A percentile compares a stretch with the other conserved stretches of the same genome.
Evolutionary conservation across 2,797 vertebrate genomes (phyloP).

Genomic region (Octomys mimax): DNA sequence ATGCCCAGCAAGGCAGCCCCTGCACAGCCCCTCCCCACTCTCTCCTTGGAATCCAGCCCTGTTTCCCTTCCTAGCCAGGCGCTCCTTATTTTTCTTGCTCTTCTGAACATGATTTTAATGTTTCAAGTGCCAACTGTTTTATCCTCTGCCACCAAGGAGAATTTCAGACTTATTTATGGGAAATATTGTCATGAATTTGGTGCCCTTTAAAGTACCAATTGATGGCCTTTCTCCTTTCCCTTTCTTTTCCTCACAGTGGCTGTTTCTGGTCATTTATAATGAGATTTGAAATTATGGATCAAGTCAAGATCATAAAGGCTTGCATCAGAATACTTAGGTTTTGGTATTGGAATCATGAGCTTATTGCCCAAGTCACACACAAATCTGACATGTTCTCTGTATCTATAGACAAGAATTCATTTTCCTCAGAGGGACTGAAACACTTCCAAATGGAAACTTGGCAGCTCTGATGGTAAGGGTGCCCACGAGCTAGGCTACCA

Average conservation of each 20-base stretch:
- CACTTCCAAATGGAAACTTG: constrained; percentile 3
- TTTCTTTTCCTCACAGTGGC: background rate
- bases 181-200: background rate
- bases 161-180: background rate
- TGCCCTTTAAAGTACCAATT: background rate
- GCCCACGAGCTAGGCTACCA: background rate
- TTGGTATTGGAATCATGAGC: constrained; percentile 11
- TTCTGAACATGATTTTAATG: background rate
- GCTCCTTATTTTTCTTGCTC: background rate
- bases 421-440: constrained; percentile 55
- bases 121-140: background rate
- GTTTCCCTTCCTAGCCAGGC: background rate
- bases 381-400: background rate
- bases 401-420: background rate
- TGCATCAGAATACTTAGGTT: constrained; percentile 14
- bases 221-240: background rate
- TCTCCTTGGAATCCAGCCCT: background rate
- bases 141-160: constrained; percentile 2
- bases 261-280: background rate
- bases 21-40: accelerated
- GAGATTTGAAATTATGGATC: background rate
- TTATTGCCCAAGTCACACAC: background rate
- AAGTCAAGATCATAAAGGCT: background rate
- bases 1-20: background rate
- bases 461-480: background rate